Conservation (phyloP, 2,888 invertebrate species). For the Sesamia inferens region DNA sequence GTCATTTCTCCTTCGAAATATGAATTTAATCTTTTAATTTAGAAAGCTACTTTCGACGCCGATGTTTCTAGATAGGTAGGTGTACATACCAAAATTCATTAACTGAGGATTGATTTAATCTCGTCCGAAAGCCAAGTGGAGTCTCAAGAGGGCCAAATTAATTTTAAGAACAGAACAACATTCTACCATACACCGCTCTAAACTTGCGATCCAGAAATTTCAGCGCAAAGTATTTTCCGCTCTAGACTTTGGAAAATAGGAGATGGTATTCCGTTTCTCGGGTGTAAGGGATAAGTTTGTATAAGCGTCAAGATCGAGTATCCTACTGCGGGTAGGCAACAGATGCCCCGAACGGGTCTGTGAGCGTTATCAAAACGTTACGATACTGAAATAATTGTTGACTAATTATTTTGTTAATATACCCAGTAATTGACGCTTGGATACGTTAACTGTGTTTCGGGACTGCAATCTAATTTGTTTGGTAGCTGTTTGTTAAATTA, state of each 20-base stretch:
- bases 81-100: conserved; percentile 80
- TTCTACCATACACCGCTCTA: conserved; percentile 52
- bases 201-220: conserved; percentile 22
- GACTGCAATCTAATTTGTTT: conserved; percentile 66
- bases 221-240: conserved; percentile 56
- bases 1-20: conserved; percentile 40
- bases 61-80: conserved; percentile 72
- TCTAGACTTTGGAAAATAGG: conserved; percentile 60
- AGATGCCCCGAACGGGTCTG: conserved; percentile 84
- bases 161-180: conserved; percentile 86
- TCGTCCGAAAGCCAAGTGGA: conserved; percentile 74
- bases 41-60: conserved; percentile 44
- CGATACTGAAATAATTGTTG: conserved; percentile 79
- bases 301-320: conserved; percentile 67
- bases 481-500: conserved; percentile 55
- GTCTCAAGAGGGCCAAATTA: conserved; percentile 87
- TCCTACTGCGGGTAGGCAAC: conserved; percentile 80
- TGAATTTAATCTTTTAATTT: conserved; percentile 57
- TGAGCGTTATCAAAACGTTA: conserved; percentile 78
- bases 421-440: conserved; percentile 67
- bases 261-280: conserved; percentile 20
- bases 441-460: conserved; percentile 64
- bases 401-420: conserved; percentile 84
- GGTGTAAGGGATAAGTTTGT: conserved; percentile 58
- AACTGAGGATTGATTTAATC: conserved; percentile 84